Base-by-base conservation (phyloP, 2,797 vertebrate species). In the Bradypodion ventrale region DNA sequence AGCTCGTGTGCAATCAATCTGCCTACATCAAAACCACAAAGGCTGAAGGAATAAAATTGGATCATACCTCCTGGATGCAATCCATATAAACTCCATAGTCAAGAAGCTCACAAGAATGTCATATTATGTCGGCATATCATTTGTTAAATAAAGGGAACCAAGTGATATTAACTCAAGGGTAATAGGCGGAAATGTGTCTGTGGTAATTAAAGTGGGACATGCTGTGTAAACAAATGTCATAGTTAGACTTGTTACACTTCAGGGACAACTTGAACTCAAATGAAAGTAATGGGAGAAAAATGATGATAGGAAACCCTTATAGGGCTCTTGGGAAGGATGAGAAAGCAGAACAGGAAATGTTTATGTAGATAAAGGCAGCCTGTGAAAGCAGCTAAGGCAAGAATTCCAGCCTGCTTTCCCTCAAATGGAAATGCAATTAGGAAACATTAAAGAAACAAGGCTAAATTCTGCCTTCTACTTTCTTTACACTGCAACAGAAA, bases 291-390 rank as follows among this genome's bases (percentile, higher is more conserved):
- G 66, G 25, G 85, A 76, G 90, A 89, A 90, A 82, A 83, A 59
- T 0, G 1, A 85, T 85, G 85, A 85, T 86, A 91, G 87, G 87
- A 93, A 92, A 59, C 74, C 82, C 44, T 91, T 88, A 92, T 69
- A 78, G 56, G 81, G 83, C 86, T 90, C 77, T 68, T 83, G 65
- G 87, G 89, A 92, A 89, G 87, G 88, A 85, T 78, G 82, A 90
- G 89, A 94, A 93, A 89, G 83, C 84, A 91, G 92, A 92, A 89
- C 92, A 95, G 93, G 94, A 95, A 95, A 93, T 93, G 87, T 93
- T 89, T 92, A 56, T 92, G 85, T 46, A 94, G 92, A 94, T 94
- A 93, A 94, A 93, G 91, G 89, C 93, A 95, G 92, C 40, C 93
- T 93, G 89, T 62, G 88, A 90, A 92, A 81, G 86, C 72, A 89